Evolutionary conservation across 2,888 invertebrate species (phyloP), one percentile per base, ranked within the genome.

Genomic region (Mythimna pallens): DNA sequence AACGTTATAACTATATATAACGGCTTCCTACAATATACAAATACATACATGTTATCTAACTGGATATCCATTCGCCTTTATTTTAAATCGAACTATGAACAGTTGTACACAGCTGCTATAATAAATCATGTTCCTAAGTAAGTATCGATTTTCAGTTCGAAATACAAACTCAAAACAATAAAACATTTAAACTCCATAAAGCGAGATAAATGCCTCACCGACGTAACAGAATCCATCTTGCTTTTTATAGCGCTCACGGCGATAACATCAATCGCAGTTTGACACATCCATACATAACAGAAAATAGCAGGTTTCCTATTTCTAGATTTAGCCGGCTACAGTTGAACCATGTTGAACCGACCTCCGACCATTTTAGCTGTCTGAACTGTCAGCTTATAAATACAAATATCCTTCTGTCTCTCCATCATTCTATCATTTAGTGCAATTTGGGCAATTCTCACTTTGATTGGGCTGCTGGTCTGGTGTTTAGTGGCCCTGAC

Each of bases 111-210:
- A 34, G 36, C 5, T n/a, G 34, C 17, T 7, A 17, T 61, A 22
- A 40, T 17, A 61, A 61, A 40, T 61, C 12, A 40, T 61, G 40
- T 40, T 40, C 3, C 7, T 6, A 61, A 3, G 7, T 6, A 10
- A 30, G n/a, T 36, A 61, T 40, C 20, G 12, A 7, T 52, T 52
- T 58, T n/a, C 30, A 25, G 30, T 30, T 50, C 52, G 17, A 25
- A 30, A 30, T 57, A 75, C 20, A 75, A 74, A 50, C n/a, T 25
- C 52, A 61, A 71, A 71, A 72, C 52, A 52, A 61, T 73, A 72
- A 72, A 54, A 43, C n/a, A 61, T 52, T 47, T 22, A n/a, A 55
- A n/a, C 22, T 50, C 55, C 50, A 62, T 50, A 50, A 30, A 55
- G 7, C 17, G 17, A 40, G 70, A 58, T 58, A 57, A 54, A 47